Base-by-base conservation (phyloP, 2,888 invertebrate species). In the Drosophila neotestacea region DNA sequence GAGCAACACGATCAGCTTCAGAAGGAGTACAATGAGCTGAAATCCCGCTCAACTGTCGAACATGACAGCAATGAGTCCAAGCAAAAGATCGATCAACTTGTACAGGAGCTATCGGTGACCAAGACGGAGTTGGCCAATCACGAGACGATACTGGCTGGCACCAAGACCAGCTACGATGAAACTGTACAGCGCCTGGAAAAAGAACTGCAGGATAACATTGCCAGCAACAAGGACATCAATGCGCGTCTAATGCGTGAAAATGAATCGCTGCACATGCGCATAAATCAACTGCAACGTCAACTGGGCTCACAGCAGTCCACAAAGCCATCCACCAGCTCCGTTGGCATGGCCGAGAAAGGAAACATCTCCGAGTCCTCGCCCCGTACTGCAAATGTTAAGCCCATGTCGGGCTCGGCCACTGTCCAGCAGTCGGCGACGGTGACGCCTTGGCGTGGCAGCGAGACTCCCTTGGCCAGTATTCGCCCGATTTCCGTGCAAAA, bases 381-480 rank as follows among this genome's bases (percentile, higher is more conserved):
- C 0, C 95, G 96, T 0, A 98, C 98, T 0, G 98, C 98, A 5
- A 98, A 98, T 91, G 98, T 98, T 46, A 97, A 97, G 92, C 98
- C 98, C 0, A 97, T 98, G 96, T 96, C 98, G 4, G 97, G 97
- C 83, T 94, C 93, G 0, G 90, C 92, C 55, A 91, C 91, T 0
- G 90, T 90, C 0, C 93, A 93, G 55, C 93, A 93, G 73, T 93
- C 93, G 3, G 93, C 93, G 0, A 92, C 94, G 4, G 94, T 95
- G 42, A 94, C 94, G n/a, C 94, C 95, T 27, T 95, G 96, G 92
- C 94, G 96, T 70, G 95, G 95, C 3, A 95, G 96, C 5, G 96
- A 97, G 91, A 97, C 98, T 0, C 98, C 96, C 0, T 94, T 98
- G 72, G 98, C 98, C 22, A 98, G 98, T 83, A 98, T 98, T 86